Evolutionary conservation across 2,113 vertebrate genomes (phyloP).

Genomic region (Balaenoptera acutorostrata): DNA sequence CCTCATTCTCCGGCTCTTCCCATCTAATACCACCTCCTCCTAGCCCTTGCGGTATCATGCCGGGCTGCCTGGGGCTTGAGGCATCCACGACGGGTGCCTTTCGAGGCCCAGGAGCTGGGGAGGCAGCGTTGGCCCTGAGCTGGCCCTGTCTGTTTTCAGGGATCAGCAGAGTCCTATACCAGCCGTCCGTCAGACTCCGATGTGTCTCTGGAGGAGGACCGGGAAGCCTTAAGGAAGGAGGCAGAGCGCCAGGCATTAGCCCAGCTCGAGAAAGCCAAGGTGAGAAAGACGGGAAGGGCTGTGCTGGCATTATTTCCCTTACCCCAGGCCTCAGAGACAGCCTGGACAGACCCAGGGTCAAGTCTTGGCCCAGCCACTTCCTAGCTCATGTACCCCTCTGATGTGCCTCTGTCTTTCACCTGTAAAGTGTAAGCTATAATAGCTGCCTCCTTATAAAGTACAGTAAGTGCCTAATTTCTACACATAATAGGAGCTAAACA

Average conservation of each 20-base stretch:
- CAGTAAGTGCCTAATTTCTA: not conserved
- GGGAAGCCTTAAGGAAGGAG: constrained; percentile 94
- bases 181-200: constrained; percentile 97
- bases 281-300: constrained; percentile 66
- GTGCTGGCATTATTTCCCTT: not conserved
- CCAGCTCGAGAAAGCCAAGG: constrained; percentile 98
- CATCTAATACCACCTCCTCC: not conserved
- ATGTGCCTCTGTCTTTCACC: not conserved
- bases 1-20: not conserved
- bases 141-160: constrained; percentile 77
- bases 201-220: constrained; percentile 96
- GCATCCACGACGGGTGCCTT: not conserved
- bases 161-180: constrained; percentile 97
- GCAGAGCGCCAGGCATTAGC: constrained; percentile 96
- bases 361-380: not conserved
- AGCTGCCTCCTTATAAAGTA: not conserved
- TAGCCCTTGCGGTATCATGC: not conserved
- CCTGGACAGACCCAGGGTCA: not conserved
- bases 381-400: not conserved
- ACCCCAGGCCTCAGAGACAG: not conserved
- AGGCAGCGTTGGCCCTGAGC: not conserved
- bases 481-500: not conserved
- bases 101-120: not conserved
- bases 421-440: not conserved
- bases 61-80: not conserved